Conservation (phyloP, 2,113 vertebrate genomes). For the Leptosomus discolor region DNA sequence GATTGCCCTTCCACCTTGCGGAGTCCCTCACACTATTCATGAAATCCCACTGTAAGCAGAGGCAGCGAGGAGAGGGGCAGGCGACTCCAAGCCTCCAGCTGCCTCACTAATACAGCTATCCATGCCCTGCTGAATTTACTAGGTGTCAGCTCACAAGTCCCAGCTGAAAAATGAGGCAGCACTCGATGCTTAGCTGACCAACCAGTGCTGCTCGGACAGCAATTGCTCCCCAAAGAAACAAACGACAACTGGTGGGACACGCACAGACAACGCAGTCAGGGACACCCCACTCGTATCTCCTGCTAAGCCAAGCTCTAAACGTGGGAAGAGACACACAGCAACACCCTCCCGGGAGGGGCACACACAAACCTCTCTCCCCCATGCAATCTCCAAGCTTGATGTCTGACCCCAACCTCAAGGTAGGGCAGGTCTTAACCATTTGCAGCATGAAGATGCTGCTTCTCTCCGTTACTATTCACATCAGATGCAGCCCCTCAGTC, state of each 20-base stretch:
- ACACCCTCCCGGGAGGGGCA: background rate
- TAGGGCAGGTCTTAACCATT: background rate
- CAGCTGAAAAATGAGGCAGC: background rate
- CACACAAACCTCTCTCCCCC: rapidly evolving
- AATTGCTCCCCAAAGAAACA: background rate
- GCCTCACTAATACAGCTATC: background rate
- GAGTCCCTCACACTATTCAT: background rate
- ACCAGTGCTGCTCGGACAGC: background rate
- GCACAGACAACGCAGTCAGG: rapidly evolving
- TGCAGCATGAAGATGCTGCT: background rate
- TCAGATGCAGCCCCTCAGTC: background rate
- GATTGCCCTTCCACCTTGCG: background rate
- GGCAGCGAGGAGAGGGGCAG: background rate
- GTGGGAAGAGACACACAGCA: rapidly evolving
- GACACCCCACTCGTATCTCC: background rate
- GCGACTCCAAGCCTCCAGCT: background rate
- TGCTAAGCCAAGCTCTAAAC: background rate
- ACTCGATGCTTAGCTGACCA: background rate
- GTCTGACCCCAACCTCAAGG: background rate
- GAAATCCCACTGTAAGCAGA: background rate
- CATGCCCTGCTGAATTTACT: background rate
- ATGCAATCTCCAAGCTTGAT: background rate
- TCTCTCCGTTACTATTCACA: background rate
- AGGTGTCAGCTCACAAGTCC: background rate
- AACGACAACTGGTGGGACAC: background rate